These are phyloP conservation scores for Ptiloglossa arizonensis DNA, from an alignment of 1,140 invertebrate species.

Conservation along the genomic window DNA sequence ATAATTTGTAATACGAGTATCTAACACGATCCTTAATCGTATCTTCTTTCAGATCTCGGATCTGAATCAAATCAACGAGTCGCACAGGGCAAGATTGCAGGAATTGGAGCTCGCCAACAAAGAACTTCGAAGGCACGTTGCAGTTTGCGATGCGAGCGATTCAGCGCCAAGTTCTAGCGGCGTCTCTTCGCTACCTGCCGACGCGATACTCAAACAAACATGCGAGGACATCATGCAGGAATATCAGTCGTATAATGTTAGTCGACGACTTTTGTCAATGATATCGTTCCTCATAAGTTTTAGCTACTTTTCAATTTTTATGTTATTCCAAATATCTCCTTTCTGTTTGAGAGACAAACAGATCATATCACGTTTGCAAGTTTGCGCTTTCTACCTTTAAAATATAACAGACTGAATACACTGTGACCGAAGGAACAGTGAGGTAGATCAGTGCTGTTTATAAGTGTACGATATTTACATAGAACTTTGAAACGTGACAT, in stretches of 20 bases:
- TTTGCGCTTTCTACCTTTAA: too few species aligned
- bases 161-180: slow-evolving; percentile 78
- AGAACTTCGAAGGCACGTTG: slow-evolving; percentile 76
- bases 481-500: too few species aligned
- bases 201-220: slow-evolving; percentile 67
- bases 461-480: too few species aligned
- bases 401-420: too few species aligned
- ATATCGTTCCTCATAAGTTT: neutral
- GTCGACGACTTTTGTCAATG: neutral
- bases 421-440: too few species aligned
- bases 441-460: too few species aligned
- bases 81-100: slow-evolving; percentile 73
- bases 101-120: slow-evolving; percentile 77
- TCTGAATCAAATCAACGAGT: slow-evolving; percentile 78
- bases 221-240: slow-evolving; percentile 73
- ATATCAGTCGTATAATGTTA: slow-evolving; percentile 75
- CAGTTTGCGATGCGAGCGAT: slow-evolving; percentile 75
- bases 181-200: slow-evolving; percentile 75
- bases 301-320: neutral
- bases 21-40: neutral
- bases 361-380: too few species aligned
- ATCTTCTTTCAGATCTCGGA: slow-evolving; percentile 70
- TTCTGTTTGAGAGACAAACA: too few species aligned
- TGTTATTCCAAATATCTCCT: too few species aligned
- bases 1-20: neutral